These are phyloP conservation scores for Pseudochirops corinnae DNA, from an alignment of 2,797 vertebrate genomes.

Conservation along the genomic window DNA sequence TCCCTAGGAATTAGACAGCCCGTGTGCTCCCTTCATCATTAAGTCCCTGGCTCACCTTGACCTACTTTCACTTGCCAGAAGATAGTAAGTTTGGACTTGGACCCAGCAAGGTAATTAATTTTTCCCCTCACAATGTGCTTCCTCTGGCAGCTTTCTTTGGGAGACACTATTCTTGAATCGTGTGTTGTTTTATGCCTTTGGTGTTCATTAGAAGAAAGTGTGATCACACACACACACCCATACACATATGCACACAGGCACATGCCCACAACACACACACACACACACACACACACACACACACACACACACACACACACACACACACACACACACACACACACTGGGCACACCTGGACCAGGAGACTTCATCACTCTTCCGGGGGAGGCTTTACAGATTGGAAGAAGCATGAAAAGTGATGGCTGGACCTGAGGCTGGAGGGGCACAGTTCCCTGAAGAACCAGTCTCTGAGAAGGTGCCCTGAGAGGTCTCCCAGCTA, in stretches of 20 bases:
- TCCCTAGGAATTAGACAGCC: background rate
- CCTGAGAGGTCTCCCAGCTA: background rate
- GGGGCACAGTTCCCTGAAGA: background rate
- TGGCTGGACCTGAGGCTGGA: background rate
- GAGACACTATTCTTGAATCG: background rate
- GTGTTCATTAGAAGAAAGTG: background rate
- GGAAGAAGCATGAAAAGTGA: background rate
- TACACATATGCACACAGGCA: background rate
- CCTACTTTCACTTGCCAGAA: background rate
- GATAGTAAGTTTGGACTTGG: background rate
- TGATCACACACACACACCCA: background rate
- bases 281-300: too few species aligned
- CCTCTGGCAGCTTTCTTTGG: background rate
- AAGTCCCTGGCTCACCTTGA: background rate
- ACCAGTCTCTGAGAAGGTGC: too few species aligned
- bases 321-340: background rate
- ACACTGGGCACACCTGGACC: background rate
- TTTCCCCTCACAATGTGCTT: background rate
- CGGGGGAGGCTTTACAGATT: background rate
- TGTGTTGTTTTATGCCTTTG: background rate
- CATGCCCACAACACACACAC: too few species aligned
- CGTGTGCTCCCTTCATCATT: background rate
- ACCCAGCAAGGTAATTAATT: background rate
- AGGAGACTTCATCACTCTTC: background rate
- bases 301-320: background rate